A percentile compares a stretch with the other conserved stretches of the same genome.
These are phyloP conservation scores for Potamilus streckersoni DNA, from an alignment of 1,140 invertebrate species.

Conservation along the genomic window DNA sequence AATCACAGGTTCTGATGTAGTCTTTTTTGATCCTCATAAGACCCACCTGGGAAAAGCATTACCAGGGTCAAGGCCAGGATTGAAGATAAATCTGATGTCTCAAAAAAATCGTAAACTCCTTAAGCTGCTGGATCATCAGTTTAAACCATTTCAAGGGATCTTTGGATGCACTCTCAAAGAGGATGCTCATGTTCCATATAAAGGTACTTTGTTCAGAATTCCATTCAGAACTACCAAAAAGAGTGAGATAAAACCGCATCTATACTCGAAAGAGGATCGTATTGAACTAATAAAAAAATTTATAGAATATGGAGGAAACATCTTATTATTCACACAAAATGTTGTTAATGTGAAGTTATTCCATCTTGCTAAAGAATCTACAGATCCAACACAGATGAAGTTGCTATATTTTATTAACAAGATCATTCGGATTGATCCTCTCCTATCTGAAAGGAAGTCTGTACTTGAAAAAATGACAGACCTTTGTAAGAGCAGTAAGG, in stretches of 20 bases:
- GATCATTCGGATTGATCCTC: background rate
- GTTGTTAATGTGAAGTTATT: conserved; percentile 45
- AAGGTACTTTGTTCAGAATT: conserved; percentile 58
- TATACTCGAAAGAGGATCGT: conserved; percentile 46
- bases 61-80: conserved; percentile 10
- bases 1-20: conserved; percentile 48
- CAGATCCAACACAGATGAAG: conserved; percentile 9
- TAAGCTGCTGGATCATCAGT: background rate
- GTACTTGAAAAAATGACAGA: background rate
- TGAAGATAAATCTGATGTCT: conserved; percentile 26
- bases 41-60: conserved; percentile 44
- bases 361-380: conserved; percentile 33
- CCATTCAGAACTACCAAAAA: conserved; percentile 47
- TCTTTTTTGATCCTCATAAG: conserved; percentile 60
- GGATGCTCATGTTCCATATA: conserved; percentile 3
- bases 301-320: conserved; percentile 32
- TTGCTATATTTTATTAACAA: conserved; percentile 19
- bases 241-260: conserved; percentile 48
- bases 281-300: conserved; percentile 45
- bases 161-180: conserved; percentile 41
- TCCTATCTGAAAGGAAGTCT: too few species aligned
- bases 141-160: conserved; percentile 35
- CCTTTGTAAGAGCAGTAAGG: background rate
- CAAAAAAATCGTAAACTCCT: background rate
- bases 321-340: conserved; percentile 60